Evolutionary conservation across 1,140 invertebrate genomes (phyloP).

Genomic region (Drusus annulatus): DNA sequence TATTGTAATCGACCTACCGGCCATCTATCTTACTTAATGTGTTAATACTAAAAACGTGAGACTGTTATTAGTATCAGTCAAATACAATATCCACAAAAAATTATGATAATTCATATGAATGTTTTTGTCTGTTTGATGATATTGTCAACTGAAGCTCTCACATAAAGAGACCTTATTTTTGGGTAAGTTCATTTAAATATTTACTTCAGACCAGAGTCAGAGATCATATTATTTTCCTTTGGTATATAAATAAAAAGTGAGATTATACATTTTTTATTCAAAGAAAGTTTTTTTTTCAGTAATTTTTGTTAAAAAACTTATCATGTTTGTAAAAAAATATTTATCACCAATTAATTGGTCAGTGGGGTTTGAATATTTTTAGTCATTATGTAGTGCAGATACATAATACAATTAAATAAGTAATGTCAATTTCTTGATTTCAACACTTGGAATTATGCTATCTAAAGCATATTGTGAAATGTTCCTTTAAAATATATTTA

Average conservation of each 20-base stretch:
- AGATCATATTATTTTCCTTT: conserved; percentile 29
- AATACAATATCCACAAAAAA: background rate
- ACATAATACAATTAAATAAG: too few relatives aligned
- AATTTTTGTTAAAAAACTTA: background rate
- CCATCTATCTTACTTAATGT: background rate
- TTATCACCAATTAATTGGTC: background rate
- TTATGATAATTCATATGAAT: background rate
- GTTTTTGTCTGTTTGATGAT: background rate
- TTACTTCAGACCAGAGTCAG: conserved; percentile 1
- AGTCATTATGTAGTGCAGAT: too few relatives aligned
- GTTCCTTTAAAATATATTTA: too few relatives aligned
- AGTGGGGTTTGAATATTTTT: too few relatives aligned
- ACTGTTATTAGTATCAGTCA: background rate
- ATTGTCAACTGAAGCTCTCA: conserved; percentile 21
- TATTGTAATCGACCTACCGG: background rate
- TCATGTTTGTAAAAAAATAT: background rate
- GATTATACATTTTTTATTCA: too few relatives aligned
- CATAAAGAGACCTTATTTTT: background rate
- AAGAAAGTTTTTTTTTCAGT: background rate
- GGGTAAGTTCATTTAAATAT: background rate
- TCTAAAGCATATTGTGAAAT: too few relatives aligned
- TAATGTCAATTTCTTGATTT: too few relatives aligned
- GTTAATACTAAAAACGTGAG: background rate
- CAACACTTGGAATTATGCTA: too few relatives aligned
- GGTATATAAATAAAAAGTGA: background rate